A percentile compares a stretch with the other conserved stretches of the same genome.
These are phyloP conservation scores for Cecropterus lyciades DNA, from an alignment of 1,140 invertebrate species.

Conservation along the genomic window DNA sequence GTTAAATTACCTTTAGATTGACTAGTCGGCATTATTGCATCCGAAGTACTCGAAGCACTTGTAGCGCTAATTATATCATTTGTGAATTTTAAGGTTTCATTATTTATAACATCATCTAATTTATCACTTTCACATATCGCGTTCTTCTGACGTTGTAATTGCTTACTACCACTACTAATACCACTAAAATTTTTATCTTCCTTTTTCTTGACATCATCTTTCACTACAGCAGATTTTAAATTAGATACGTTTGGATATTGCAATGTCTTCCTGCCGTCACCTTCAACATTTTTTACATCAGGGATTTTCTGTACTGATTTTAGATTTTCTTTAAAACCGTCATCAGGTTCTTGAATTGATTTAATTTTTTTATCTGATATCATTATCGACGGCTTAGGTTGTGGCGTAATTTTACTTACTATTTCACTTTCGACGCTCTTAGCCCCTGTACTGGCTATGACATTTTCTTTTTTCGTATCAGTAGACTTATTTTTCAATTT, in stretches of 20 bases:
- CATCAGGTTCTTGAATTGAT: conserved; percentile 2
- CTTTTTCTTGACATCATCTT: conserved; percentile 15
- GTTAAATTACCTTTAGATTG: conserved; percentile 7
- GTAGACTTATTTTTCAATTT: conserved; percentile 13
- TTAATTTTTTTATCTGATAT: conserved; percentile 9
- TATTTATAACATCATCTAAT: background rate
- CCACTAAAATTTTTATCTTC: conserved; percentile 26
- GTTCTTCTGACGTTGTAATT: conserved; percentile 63
- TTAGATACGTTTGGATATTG: conserved; percentile 11
- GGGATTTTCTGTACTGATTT: background rate
- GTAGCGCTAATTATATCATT: background rate
- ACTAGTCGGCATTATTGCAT: background rate
- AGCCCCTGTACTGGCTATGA: too few relatives aligned
- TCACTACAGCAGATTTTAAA: conserved; percentile 14
- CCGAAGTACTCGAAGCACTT: conserved; percentile 4
- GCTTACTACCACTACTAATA: conserved; percentile 42
- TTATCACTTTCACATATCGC: conserved; percentile 29
- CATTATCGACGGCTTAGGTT: background rate
- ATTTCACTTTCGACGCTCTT: background rate
- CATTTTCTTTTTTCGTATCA: conserved; percentile 2
- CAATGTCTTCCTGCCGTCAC: background rate
- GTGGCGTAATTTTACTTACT: background rate
- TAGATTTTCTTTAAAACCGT: background rate
- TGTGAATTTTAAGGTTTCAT: conserved; percentile 17
- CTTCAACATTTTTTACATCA: conserved; percentile 5